Conservation (phyloP, 1,140 invertebrate genomes). For the Calycopis cecrops region DNA sequence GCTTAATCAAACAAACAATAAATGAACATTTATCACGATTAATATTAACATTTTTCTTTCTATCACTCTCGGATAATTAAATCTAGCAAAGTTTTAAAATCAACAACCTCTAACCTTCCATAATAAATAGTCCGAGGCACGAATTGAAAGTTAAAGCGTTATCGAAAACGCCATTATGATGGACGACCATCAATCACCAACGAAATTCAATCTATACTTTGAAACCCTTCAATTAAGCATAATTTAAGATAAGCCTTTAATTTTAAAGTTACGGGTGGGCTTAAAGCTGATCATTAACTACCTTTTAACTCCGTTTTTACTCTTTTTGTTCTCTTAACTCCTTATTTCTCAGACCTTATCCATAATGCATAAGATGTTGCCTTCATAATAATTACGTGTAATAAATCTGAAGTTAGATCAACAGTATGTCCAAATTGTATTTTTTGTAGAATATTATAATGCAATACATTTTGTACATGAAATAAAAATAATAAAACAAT, state of each 20-base stretch:
- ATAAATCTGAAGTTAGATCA: conserved; percentile 68
- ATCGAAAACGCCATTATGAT: conserved; percentile 39
- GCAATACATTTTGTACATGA: no score
- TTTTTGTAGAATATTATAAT: conserved; percentile 22
- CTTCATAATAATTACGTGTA: conserved; percentile 66
- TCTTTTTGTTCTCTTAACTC: conserved; percentile 64
- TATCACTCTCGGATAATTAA: no score
- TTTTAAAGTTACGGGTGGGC: conserved; percentile 70
- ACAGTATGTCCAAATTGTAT: conserved; percentile 54
- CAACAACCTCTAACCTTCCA: no score
- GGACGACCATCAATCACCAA: conserved; percentile 64
- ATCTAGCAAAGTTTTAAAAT: no score
- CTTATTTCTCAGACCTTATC: conserved; percentile 60
- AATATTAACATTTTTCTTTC: no score
- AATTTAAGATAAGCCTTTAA: conserved; percentile 73
- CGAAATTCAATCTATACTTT: conserved; percentile 70
- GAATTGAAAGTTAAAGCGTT: conserved; percentile 22
- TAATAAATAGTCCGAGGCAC: background rate
- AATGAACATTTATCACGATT: no score
- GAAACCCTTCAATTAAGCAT: conserved; percentile 72
- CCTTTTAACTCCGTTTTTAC: conserved; percentile 49
- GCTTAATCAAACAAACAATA: no score
- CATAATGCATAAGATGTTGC: conserved; percentile 65
- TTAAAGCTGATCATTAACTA: conserved; percentile 60
- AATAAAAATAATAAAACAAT: no score